Base-by-base conservation (phyloP, 2,113 vertebrate species). In the Neotoma lepida region DNA sequence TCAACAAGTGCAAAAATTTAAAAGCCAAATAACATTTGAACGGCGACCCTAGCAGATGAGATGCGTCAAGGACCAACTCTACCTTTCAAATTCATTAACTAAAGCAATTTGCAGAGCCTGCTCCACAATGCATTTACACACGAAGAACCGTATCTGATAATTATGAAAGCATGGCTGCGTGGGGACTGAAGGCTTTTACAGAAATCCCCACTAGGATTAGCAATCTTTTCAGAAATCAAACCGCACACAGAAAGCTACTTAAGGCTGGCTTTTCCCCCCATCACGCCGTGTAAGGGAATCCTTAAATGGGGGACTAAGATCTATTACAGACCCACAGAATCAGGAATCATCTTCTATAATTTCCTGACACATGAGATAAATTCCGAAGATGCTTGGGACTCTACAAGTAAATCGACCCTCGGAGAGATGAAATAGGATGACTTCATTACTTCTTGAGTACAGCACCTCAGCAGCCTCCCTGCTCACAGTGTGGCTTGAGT, bases 171-270 rank as follows among this genome's bases (percentile, higher is more conserved):
- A 13, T 6, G 51, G 8, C 86, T n/a, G 71, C 6, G 44, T 6
- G 4, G 78, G 86, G 51, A 73, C 46, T 46, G 80, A 70, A 82
- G 18, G 74, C 74, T 88, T 93, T 85, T 39, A 85, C 74, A 51
- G n/a, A 63, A 61, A 81, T 74, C 80, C 90, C 89, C 90, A 13
- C 71, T 5, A 74, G 93, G 95, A 51, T 68, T 41, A 94, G 90
- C 86, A 24, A 81, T 87, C 94, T 89, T 87, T 76, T 54, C 94
- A 89, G 94, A 92, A 94, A 93, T 70, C 95, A 90, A 35, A 70
- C 0, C 22, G 22, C 82, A 49, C 26, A 71, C 49, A 26, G 1
- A 91, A 74, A 94, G 90, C 77, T 12, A 80, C 94, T 82, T 84
- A 86, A 49, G 28, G 70, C 0, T 15, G 68, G 66, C 82, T 66